Percentiles rank a stretch among this genome's conserved stretches.
Evolutionary conservation across 30 jellyfish, hydroid and myxozoan species (phyloP).

Genomic region (Sanderia malayensis): DNA sequence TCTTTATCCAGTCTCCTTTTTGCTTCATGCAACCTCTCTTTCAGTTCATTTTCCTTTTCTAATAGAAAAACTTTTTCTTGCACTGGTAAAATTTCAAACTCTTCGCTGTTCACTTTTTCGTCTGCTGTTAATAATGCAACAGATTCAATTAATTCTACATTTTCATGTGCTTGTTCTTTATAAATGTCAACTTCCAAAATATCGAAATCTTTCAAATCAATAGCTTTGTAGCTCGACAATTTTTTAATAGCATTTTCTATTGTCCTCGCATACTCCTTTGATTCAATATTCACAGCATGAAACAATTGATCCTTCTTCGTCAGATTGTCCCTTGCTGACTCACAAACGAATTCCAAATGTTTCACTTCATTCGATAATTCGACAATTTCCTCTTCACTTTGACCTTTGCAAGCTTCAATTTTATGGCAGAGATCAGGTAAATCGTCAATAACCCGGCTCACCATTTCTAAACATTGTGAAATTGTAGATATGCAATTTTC

Average conservation of each 20-base stretch:
- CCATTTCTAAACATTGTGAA: constrained; percentile 15
- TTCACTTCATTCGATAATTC: constrained; percentile 14
- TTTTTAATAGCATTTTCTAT: constrained; percentile 11
- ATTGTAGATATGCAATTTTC: constrained; percentile 29
- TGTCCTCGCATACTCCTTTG: constrained; percentile 4
- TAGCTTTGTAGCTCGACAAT: neutral
- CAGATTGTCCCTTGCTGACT: constrained; percentile 18
- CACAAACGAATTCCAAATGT: constrained; percentile 28
- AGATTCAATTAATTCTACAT: neutral
- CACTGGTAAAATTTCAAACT: constrained; percentile 2
- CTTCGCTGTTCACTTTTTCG: neutral
- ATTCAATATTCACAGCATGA: constrained; percentile 4
- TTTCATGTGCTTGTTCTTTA: constrained; percentile 1
- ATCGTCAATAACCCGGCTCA: constrained; percentile 28
- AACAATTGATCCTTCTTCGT: neutral
- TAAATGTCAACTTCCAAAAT: neutral
- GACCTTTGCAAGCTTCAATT: constrained; percentile 9
- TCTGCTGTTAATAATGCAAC: neutral
- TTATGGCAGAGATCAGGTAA: constrained; percentile 21
- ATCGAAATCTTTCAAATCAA: neutral
- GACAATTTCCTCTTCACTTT: neutral
- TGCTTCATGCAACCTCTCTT: constrained; percentile 24
- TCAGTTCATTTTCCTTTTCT: constrained; percentile 8
- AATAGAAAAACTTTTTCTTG: neutral
- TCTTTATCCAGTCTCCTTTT: constrained; percentile 10